phyloP scores from a whole-genome alignment of 2,888 invertebrate species.

The Leucozona laternaria region DNA sequence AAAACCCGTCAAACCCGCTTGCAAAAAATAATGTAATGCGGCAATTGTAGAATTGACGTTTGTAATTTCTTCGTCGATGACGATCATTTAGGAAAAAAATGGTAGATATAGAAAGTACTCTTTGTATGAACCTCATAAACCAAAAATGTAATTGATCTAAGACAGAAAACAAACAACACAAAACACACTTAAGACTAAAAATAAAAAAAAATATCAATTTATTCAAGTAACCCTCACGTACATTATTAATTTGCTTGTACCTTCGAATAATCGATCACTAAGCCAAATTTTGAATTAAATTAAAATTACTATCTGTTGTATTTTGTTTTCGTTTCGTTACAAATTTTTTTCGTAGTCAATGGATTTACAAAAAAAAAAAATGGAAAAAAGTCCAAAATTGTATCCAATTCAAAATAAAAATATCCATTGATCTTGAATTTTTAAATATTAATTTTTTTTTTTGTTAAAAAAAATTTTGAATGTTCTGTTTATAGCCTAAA shows the following conservation, averaged over 20 bases:
- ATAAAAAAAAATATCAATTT: slow-evolving; percentile 46
- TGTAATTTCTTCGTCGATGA: no score
- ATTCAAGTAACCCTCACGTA: slow-evolving; percentile 38
- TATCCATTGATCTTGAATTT: slow-evolving; percentile 57
- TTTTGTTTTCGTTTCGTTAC: not conserved
- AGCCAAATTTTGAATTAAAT: slow-evolving; percentile 38
- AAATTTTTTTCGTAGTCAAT: slow-evolving; percentile 22
- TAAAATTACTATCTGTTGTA: not conserved
- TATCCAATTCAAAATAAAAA: slow-evolving; percentile 15
- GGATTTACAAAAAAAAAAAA: slow-evolving; percentile 19
- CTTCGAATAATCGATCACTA: not conserved
- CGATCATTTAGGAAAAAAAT: no score
- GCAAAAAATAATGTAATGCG: no score
- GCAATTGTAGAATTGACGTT: no score
- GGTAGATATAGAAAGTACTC: no score
- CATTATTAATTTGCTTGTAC: slow-evolving; percentile 1
- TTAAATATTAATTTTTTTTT: slow-evolving; percentile 3
- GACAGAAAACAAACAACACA: not conserved
- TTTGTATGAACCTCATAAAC: no score
- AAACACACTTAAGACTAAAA: slow-evolving; percentile 15
- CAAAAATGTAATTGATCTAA: not conserved
- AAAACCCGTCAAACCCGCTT: no score
- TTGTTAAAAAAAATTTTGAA: slow-evolving; percentile 68
- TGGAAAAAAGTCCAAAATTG: slow-evolving; percentile 40
- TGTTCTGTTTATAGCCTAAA: slow-evolving; percentile 78